Percentiles rank a stretch among this genome's conserved stretches.
Conservation (phyloP, 1,140 invertebrate species). For the Gonatopus flavifemur region DNA sequence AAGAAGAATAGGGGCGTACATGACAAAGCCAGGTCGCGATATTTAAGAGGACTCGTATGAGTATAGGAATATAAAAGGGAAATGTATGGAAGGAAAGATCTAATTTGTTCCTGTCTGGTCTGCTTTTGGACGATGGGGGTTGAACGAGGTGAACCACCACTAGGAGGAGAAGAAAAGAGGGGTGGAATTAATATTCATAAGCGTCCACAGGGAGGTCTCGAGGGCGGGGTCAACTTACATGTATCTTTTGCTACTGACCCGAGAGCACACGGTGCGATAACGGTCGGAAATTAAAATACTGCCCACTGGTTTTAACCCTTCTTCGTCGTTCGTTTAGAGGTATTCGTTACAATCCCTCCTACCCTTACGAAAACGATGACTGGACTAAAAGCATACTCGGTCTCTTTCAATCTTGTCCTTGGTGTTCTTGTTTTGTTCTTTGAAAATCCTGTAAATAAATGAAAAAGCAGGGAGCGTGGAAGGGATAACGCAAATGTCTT, state of each 20-base stretch:
- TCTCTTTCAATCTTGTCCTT: no score
- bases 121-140: slow-evolving; percentile 41
- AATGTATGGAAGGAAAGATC: slow-evolving; percentile 60
- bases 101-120: slow-evolving; percentile 59
- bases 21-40: slow-evolving; percentile 10
- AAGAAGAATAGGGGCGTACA: slow-evolving; percentile 2
- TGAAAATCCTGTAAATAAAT: no score
- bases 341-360: no score
- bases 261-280: slow-evolving; percentile 49
- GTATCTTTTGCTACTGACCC: slow-evolving; percentile 59
- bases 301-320: slow-evolving; percentile 45
- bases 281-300: slow-evolving; percentile 57
- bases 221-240: slow-evolving; percentile 61
- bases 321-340: slow-evolving; percentile 37
- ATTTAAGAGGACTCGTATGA: slow-evolving; percentile 29
- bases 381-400: no score
- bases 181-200: slow-evolving; percentile 60
- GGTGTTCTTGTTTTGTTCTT: no score
- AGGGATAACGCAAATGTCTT: no score
- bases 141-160: slow-evolving; percentile 1
- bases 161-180: slow-evolving; percentile 10
- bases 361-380: no score
- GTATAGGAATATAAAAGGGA: slow-evolving; percentile 59
- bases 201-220: slow-evolving; percentile 56
- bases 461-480: no score